Evolutionary conservation across 1,140 invertebrate species (phyloP), one percentile per base, ranked within the genome.

Genomic region (Meteorus sp.): DNA sequence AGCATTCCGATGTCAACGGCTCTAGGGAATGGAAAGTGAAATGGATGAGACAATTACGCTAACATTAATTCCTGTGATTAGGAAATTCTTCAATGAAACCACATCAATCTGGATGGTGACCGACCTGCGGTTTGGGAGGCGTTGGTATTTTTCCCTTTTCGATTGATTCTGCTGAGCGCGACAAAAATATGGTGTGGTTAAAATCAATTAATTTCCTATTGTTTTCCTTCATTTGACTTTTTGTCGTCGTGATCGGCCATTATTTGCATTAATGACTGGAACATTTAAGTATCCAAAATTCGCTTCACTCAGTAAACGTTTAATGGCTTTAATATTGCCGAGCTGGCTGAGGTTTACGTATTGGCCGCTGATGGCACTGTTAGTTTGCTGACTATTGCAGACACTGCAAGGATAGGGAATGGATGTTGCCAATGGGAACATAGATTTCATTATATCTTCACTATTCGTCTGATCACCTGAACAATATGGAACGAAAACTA

Each of bases 401-500:
- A 61, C 60, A n/a, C 68, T 54, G 63, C 73, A 75, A 20, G 69
- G 63, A 22, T 77, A 76, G 3, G 77, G 77, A 1, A 82, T 73
- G 15, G 82, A 74, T n/a, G 81, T 79, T 1, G 83, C 83, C 8
- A 78, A 75, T 2, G 84, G 84, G 70, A 85, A 85, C 48, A 81
- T 82, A 35, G 81, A 74, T 61, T 81, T 77, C 35, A 83, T 79
- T 22, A 59, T 56, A 51, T 69, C 76, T 53, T 80, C 69, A 60
- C 77, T 75, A 29, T 79, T 73, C 3, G 69, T 69, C 3, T 66
- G 60, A 44, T 78, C 78, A 19, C 81, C 81, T 0, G 83, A 82
- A 64, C 85, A 86, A 62, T 80, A 83, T 1, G 85, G 85, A 45
- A 84, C 78, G 60, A 85, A 85, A 2, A 86, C 74, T 5, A 86